Percentiles rank a stretch among this genome's conserved stretches.
Evolutionary conservation across 2,888 invertebrate species (phyloP).

Genomic region (Drosophila macrospina): DNA sequence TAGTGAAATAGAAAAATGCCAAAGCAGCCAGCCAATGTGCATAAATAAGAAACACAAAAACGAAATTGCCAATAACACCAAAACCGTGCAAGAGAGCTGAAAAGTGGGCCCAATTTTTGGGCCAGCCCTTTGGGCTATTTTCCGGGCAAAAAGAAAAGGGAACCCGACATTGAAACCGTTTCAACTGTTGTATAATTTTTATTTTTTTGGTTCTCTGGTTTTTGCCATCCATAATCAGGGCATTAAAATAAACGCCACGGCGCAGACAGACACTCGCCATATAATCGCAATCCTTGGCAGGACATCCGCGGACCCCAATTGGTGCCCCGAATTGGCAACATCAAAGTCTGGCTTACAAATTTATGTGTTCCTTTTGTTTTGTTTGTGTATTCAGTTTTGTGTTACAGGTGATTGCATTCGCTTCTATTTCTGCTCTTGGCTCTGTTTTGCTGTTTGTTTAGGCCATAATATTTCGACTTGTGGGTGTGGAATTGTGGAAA

Average conservation of each 20-base stretch:
- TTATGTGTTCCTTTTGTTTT: conserved; percentile 61
- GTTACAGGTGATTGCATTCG: conserved; percentile 80
- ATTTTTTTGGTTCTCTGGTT: conserved; percentile 33
- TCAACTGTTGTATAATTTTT: conserved; percentile 57
- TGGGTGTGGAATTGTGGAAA: conserved; percentile 17
- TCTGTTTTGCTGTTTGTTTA: conserved; percentile 61
- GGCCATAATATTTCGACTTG: conserved; percentile 65
- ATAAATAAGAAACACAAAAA: conserved; percentile 69
- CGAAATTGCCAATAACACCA: conserved; percentile 66
- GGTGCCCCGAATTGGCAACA: conserved; percentile 64
- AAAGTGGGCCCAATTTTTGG: conserved; percentile 39
- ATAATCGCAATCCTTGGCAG: conserved; percentile 37
- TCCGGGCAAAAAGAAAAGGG: background rate
- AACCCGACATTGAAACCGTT: conserved; percentile 56
- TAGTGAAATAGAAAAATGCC: conserved; percentile 66
- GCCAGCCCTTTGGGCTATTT: conserved; percentile 9
- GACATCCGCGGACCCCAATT: conserved; percentile 42
- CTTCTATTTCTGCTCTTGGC: conserved; percentile 18
- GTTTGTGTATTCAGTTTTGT: conserved; percentile 70
- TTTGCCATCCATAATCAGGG: conserved; percentile 59
- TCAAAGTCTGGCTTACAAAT: conserved; percentile 70
- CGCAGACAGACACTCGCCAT: conserved; percentile 38
- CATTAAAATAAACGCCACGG: conserved; percentile 62
- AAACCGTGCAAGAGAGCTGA: conserved; percentile 32
- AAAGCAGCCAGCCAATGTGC: conserved; percentile 53